Percentiles rank a stretch among this genome's conserved stretches.
Conservation (phyloP, 2,797 vertebrate genomes). For the Triplophysa bombifrons region DNA sequence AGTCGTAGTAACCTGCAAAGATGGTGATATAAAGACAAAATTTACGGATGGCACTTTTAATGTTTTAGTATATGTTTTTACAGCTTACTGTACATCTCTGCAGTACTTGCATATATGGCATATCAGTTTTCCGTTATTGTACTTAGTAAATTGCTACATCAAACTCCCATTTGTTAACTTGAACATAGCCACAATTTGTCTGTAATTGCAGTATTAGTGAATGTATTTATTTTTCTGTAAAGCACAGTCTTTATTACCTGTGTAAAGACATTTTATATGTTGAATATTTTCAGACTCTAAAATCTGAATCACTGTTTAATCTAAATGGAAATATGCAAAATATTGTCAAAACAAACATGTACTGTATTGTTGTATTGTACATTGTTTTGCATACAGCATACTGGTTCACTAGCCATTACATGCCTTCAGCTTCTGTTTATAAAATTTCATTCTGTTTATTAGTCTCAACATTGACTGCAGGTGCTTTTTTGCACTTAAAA, state of each 20-base stretch:
- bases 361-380: too few relatives aligned
- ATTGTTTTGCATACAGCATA: too few relatives aligned
- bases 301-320: too few relatives aligned
- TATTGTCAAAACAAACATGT: background rate
- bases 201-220: background rate
- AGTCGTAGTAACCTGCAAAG: too few relatives aligned
- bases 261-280: background rate
- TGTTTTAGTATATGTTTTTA: too few relatives aligned
- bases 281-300: background rate
- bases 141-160: background rate
- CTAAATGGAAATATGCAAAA: background rate
- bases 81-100: background rate
- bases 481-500: background rate
- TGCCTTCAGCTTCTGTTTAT: too few relatives aligned
- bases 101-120: background rate
- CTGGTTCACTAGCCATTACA: background rate
- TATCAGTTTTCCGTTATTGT: background rate
- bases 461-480: background rate
- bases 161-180: background rate
- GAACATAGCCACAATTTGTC: background rate
- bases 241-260: background rate
- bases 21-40: too few relatives aligned
- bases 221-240: background rate
- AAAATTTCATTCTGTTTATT: background rate
- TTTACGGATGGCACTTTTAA: too few relatives aligned